Percentiles rank a stretch among this genome's conserved stretches.
These are phyloP conservation scores for Tenthredo scrophulariae DNA, from an alignment of 2,888 invertebrate genomes.

Conservation along the genomic window DNA sequence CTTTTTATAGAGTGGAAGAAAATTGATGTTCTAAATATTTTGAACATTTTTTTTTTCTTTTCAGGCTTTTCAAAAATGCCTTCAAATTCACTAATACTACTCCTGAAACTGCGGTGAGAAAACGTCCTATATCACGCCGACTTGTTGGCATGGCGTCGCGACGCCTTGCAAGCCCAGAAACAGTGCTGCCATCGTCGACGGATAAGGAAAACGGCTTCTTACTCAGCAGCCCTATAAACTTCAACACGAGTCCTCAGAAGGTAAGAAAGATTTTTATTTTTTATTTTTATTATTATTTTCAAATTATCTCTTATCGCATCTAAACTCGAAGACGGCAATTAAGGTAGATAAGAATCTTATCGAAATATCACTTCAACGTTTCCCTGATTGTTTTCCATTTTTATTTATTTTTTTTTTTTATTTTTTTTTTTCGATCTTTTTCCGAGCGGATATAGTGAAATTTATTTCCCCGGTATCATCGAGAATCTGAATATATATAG, in stretches of 20 bases:
- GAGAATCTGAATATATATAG: conserved; percentile 33
- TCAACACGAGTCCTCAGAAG: conserved; percentile 69
- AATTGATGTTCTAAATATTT: neutral
- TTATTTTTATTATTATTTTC: neutral
- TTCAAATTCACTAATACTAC: conserved; percentile 71
- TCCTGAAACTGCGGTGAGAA: conserved; percentile 68
- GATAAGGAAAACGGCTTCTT: conserved; percentile 71
- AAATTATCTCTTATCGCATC: neutral
- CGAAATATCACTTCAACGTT: neutral
- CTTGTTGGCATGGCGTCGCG: conserved; percentile 66
- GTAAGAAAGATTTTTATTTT: conserved; percentile 61
- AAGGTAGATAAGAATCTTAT: conserved; percentile 6
- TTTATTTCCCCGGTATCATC: conserved; percentile 2
- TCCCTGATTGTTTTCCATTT: neutral
- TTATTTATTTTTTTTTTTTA: neutral
- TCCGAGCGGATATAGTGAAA: conserved; percentile 1
- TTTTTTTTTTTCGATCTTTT: neutral
- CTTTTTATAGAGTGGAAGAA: neutral
- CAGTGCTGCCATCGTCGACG: conserved; percentile 59
- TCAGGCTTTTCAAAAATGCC: conserved; percentile 74
- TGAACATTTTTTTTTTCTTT: conserved; percentile 46
- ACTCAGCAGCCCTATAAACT: conserved; percentile 63
- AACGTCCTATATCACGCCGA: conserved; percentile 55
- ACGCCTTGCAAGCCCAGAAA: conserved; percentile 66
- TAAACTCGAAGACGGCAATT: neutral